Conservation (phyloP, 1,140 invertebrate species). For the Pseudachorutes palmiensis region DNA sequence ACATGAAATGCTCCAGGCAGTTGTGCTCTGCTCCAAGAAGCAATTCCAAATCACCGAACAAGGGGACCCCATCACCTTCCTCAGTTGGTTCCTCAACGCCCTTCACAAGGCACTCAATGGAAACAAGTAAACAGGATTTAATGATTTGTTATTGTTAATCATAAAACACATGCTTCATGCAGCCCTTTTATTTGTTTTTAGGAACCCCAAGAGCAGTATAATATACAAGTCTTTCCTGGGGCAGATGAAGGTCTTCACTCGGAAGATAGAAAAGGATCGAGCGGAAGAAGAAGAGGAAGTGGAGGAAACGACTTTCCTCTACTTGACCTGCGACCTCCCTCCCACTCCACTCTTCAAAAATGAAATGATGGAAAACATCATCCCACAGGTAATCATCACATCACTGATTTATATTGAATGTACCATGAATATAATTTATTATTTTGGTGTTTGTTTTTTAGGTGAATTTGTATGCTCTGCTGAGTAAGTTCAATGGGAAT, state of each 20-base stretch:
- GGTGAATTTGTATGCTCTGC: conserved; percentile 85
- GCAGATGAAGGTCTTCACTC: conserved; percentile 86
- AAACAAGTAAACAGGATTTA: conserved; percentile 48
- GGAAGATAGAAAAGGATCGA: conserved; percentile 90
- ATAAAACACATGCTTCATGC: too few relatives aligned
- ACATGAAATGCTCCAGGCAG: conserved; percentile 99
- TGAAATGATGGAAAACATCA: conserved; percentile 95
- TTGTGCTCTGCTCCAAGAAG: conserved; percentile 96
- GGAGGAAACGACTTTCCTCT: conserved; percentile 86
- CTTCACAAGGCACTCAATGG: conserved; percentile 84
- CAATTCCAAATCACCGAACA: conserved; percentile 97
- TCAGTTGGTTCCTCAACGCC: conserved; percentile 93
- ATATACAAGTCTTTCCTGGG: conserved; percentile 94
- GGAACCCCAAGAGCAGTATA: conserved; percentile 73
- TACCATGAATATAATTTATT: conserved; percentile 1
- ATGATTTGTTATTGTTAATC: background rate
- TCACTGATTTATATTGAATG: conserved; percentile 4
- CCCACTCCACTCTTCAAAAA: conserved; percentile 94
- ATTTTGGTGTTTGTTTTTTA: conserved; percentile 40
- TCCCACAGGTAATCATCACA: conserved; percentile 68
- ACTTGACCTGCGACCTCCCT: conserved; percentile 92
- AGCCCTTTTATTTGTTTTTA: too few relatives aligned
- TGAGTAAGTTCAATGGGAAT: conserved; percentile 93
- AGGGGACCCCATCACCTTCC: conserved; percentile 94
- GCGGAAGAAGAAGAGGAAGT: conserved; percentile 78